Evolutionary conservation across 2,888 invertebrate genomes (phyloP).

Genomic region (Melinaea menophilus): DNA sequence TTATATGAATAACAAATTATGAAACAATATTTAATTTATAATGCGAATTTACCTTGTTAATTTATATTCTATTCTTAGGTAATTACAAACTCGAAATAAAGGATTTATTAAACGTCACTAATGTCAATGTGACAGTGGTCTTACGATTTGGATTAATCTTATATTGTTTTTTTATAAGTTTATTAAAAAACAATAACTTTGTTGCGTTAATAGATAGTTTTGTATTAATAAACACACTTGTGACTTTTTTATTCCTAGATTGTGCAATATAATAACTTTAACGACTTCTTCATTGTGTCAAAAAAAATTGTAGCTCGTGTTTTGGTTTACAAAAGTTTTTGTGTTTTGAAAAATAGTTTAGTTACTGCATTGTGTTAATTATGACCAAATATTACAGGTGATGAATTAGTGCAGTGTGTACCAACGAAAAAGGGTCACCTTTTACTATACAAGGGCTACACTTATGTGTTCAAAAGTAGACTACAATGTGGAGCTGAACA

Average conservation of each 20-base stretch:
- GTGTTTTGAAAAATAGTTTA: constrained; percentile 10
- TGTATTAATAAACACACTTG: too few relatives aligned
- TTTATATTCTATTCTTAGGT: too few relatives aligned
- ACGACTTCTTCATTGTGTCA: constrained; percentile 2
- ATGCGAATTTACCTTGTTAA: too few relatives aligned
- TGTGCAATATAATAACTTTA: neutral
- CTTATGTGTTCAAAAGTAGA: constrained; percentile 67
- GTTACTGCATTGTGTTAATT: constrained; percentile 9
- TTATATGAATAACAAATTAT: too few relatives aligned
- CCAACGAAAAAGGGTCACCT: constrained; percentile 70
- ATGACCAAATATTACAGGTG: constrained; percentile 51
- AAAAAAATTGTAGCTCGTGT: constrained; percentile 21
- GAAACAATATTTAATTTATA: too few relatives aligned
- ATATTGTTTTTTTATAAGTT: constrained; percentile 13
- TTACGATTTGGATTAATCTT: constrained; percentile 15
- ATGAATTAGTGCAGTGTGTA: constrained; percentile 68
- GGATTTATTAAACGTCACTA: constrained; percentile 1
- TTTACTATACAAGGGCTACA: constrained; percentile 68
- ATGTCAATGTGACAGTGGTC: constrained; percentile 12
- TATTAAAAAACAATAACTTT: constrained; percentile 2
- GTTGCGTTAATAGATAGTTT: neutral
- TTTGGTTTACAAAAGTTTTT: constrained; percentile 16
- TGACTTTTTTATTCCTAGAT: too few relatives aligned
- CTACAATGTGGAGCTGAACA: constrained; percentile 70
- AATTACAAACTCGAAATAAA: neutral